Evolutionary conservation across 2,113 vertebrate species (phyloP), one percentile per base, ranked within the genome.

Genomic region (Pseudopipra pipra): DNA sequence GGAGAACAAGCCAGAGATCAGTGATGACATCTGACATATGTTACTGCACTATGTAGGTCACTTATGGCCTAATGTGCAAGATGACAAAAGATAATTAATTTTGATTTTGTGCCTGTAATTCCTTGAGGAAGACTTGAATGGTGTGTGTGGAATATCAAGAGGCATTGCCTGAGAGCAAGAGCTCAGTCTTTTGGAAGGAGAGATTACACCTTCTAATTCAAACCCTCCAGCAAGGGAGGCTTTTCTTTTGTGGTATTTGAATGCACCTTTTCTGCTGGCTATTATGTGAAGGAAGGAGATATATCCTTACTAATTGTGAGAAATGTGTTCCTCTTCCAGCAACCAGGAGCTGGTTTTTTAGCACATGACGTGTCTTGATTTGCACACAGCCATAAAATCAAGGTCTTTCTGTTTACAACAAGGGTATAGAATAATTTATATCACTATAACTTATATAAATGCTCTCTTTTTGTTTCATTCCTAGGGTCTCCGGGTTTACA

Each of bases 401-500:
- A 84, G 62, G 37, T 74, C 20, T 58, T 78, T 44, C n/a, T 68
- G 9, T 90, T 94, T 75, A 73, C 51, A 79, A 51, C 54, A 77
- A 75, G 17, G 28, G 23, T 72, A 7, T 46, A 47, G 49, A 81
- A 31, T 59, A 65, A 67, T 30, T 85, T 74, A 12, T 46, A 49
- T 51, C 49, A 5, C n/a, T 73, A 0, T 55, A 78, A 75, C n/a
- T 79, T 35, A 61, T 28, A 82, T 51, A 85, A 80, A 73, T 85
- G 28, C 17, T 72, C 66, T 72, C 7, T 49, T 65, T 81, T 67
- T 86, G 21, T 93, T 87, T 79, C 17, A 41, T 71, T 94, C 79
- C 71, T 55, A 98, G 97, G 97, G 97, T 16, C 55, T 98, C 52
- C 94, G 96, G 81, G 97, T 98, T 43, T 92, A 98, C 33, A 98